These are phyloP conservation scores for Anoplophora glabripennis DNA, from an alignment of 1,140 invertebrate species.

Conservation along the genomic window DNA sequence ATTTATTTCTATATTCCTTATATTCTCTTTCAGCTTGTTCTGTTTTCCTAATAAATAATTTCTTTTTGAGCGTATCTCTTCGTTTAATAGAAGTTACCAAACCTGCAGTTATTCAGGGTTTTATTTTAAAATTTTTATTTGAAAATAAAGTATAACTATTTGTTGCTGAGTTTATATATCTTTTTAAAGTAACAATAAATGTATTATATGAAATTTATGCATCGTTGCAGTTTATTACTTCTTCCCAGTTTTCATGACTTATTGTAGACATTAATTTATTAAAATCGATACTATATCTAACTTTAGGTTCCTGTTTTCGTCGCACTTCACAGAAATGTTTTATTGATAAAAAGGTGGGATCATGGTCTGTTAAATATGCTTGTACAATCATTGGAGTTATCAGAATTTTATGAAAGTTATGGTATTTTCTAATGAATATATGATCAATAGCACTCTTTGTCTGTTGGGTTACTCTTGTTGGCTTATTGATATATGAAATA, in stretches of 20 bases:
- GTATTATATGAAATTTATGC: slow-evolving; percentile 2
- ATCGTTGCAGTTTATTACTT: not conserved
- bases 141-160: not conserved
- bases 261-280: not conserved
- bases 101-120: not conserved
- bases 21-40: slow-evolving; percentile 1
- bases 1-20: slow-evolving; percentile 5
- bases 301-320: not conserved
- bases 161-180: not conserved
- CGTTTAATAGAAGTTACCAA: slow-evolving; percentile 7
- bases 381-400: not conserved
- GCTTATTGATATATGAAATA: slow-evolving; percentile 13
- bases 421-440: slow-evolving; percentile 13
- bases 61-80: slow-evolving; percentile 5
- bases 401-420: slow-evolving; percentile 2
- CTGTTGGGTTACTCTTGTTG: slow-evolving; percentile 7
- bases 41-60: not conserved
- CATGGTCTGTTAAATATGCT: slow-evolving; percentile 2
- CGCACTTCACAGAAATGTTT: not conserved
- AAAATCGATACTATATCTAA: slow-evolving; percentile 1
- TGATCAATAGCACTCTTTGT: slow-evolving; percentile 5
- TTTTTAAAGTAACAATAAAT: not conserved
- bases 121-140: slow-evolving; percentile 8
- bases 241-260: slow-evolving; percentile 6
- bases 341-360: not conserved